Evolutionary conservation across 2,888 invertebrate species (phyloP), one percentile per base, ranked within the genome.

Genomic region (Halocaridina rubra): DNA sequence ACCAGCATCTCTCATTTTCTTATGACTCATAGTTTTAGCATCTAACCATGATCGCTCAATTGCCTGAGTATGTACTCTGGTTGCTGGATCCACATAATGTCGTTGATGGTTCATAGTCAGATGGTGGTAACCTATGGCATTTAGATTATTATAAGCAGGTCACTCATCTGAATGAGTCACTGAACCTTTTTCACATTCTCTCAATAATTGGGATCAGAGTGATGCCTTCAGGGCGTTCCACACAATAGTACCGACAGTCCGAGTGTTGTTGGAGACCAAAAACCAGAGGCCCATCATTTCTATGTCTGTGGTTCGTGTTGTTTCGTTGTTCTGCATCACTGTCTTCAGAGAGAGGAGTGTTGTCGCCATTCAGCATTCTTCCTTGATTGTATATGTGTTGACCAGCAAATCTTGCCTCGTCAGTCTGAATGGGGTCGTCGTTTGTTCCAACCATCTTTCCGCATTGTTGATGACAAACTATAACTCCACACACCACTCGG

Each of bases 381-480:
- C 72, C 32, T 33, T 22, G 72, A n/a, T 72, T 33, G 39, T 32
- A 72, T 39, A 33, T 72, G 5, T 16, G 5, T 29, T 29, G 69
- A 59, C 27, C 46, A 57, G 24, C 46, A 27, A 76, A 76, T 76
- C 59, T 76, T 27, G 76, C 76, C 29, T 76, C 76, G 19, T 57
- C 53, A 76, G 22, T 76, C 19, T 46, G 76, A 29, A 76, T 76
- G 59, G 76, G 57, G 59, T 76, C 53, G 53, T 76, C 57, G 22
- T 76, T 29, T 24, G 57, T 76, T 22, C n/a, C 76, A 76, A 46
- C 46, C 29, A 16, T 72, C 33, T 72, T 72, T 19, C 33, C 72
- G 10, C 19, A 16, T 32, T 19, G 5, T 4, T 19, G 33, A 72
- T 72, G 30, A 72, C 19, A 72, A 72, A 29, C 30, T 32, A 72